Evolutionary conservation across 2,888 invertebrate genomes (phyloP), one percentile per base, ranked within the genome.

Genomic region (Phasia obesa): DNA sequence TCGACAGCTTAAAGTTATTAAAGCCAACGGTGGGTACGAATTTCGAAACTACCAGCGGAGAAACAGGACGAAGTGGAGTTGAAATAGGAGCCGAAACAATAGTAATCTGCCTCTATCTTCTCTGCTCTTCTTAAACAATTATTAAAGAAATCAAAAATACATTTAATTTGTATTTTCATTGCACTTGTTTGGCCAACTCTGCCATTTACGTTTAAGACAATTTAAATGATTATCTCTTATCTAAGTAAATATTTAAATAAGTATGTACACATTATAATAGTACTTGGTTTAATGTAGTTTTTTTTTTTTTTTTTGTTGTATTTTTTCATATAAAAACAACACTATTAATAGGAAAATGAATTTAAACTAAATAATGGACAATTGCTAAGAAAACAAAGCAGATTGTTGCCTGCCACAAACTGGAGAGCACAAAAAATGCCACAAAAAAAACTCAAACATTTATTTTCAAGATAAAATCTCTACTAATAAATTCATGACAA

Each of bases 401-500:
- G 62, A 77, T 21, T 13, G 13, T 59, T n/a, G 15, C n/a, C 25
- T 47, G 64, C 74, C 31, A 64, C 53, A 53, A 21, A 55, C 55
- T 55, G 31, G 23, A 74, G 44, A 64, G 62, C 53, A n/a, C 0
- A 59, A 57, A 64, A 27, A 73, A 59, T 25, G 21, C 25, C 17
- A 35, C 23, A 49, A 74, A 23, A 77, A 79, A 80, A 84, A 27
- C 35, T 77, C 62, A 88, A 88, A 88, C 89, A 89, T 89, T 89
- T 89, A 89, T 89, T 90, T 89, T 75, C 67, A 84, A 86, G 88
- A 89, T 90, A 89, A 90, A 89, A 89, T 89, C 89, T 86, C 87
- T 87, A 87, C 86, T 88, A 89, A 89, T 89, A 89, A 89, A 89
- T 89, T 89, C 88, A 89, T 89, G 89, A 88, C 88, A 89, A 71